These are phyloP conservation scores for Carassius gibelio DNA, from an alignment of 2,113 vertebrate genomes.

Conservation along the genomic window DNA sequence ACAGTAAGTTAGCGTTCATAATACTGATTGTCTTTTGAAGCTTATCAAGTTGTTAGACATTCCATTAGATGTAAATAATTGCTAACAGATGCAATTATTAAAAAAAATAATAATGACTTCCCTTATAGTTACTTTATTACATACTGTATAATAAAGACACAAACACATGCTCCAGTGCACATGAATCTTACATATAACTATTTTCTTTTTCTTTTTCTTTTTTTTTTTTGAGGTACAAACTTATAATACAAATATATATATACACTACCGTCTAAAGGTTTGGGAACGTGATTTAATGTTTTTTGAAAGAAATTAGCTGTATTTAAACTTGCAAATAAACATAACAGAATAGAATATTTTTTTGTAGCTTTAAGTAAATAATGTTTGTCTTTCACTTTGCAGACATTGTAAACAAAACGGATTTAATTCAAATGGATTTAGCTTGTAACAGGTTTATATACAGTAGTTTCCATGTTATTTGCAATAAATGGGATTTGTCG, in stretches of 20 bases:
- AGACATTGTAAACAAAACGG: background rate
- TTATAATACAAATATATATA: background rate
- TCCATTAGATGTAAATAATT: background rate
- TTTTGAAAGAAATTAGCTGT: no score
- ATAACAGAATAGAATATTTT: background rate
- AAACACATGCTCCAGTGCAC: background rate
- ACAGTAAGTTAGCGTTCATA: background rate
- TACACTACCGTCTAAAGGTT: background rate
- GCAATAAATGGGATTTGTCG: conserved; percentile 60
- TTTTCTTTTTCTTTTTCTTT: no score
- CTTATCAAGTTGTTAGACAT: background rate
- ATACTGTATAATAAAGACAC: no score
- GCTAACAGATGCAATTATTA: no score
- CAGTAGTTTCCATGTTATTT: conserved; percentile 65
- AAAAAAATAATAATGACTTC: no score
- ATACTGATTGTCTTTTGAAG: no score
- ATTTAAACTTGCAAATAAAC: background rate
- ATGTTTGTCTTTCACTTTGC: background rate
- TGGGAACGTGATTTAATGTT: background rate
- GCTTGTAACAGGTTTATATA: conserved; percentile 60
- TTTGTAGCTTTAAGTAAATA: background rate
- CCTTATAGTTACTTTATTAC: no score
- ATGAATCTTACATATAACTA: background rate
- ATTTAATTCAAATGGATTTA: background rate
- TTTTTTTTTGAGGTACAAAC: background rate